These are phyloP conservation scores for Rhagium mordax DNA, from an alignment of 2,888 invertebrate genomes.

Conservation along the genomic window DNA sequence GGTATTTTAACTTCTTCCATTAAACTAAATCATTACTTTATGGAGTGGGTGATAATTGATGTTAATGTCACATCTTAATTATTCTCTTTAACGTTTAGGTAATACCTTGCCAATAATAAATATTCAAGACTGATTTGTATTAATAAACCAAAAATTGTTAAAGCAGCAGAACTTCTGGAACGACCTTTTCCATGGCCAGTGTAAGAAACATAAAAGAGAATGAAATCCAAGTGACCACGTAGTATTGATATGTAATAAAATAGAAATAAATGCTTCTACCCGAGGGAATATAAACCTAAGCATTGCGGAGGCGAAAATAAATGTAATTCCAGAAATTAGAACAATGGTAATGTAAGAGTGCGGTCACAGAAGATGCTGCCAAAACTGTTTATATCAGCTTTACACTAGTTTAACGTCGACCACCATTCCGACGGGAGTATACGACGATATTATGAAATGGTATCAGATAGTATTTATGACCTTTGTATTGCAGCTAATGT, in stretches of 20 bases:
- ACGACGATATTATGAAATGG: constrained; percentile 35
- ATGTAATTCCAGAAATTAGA: constrained; percentile 1
- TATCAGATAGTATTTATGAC: constrained; percentile 42
- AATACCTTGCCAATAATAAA: neutral
- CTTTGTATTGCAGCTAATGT: constrained; percentile 61
- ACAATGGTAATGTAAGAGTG: constrained; percentile 27
- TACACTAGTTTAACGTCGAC: constrained; percentile 32
- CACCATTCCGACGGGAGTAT: constrained; percentile 8
- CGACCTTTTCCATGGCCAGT: too few relatives aligned
- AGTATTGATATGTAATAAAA: neutral
- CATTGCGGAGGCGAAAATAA: neutral
- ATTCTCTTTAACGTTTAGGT: neutral
- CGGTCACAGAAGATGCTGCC: constrained; percentile 22
- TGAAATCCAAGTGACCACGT: neutral
- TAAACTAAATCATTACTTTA: constrained; percentile 3
- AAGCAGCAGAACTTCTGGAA: too few relatives aligned
- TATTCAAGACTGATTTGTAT: too few relatives aligned
- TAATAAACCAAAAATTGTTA: too few relatives aligned
- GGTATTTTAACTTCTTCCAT: constrained; percentile 3
- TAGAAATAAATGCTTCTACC: neutral
- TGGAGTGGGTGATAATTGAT: constrained; percentile 5
- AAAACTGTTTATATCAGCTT: constrained; percentile 34
- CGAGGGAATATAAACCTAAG: neutral
- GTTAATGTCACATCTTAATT: neutral
- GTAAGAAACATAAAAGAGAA: too few relatives aligned